Conservation (phyloP, 2,113 vertebrate species). For the Antigone vipio region DNA sequence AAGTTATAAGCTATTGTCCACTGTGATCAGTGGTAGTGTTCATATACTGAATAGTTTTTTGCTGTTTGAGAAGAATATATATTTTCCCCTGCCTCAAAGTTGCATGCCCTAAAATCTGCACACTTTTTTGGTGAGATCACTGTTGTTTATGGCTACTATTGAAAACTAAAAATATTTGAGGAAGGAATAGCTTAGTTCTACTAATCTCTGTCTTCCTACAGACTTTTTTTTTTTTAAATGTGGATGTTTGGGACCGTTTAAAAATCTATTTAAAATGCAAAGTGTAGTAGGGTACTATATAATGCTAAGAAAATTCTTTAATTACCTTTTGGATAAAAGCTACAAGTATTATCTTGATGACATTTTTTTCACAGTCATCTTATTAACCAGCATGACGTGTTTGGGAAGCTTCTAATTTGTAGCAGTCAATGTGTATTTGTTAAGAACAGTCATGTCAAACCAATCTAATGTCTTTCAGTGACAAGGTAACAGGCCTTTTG, state of each 20-base stretch:
- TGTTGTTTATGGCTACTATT: neutral
- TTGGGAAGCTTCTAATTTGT: neutral
- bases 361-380: neutral
- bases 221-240: neutral
- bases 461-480: neutral
- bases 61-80: neutral
- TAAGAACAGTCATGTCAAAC: neutral
- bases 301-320: neutral
- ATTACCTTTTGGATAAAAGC: neutral
- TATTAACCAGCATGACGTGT: neutral
- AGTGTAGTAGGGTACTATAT: neutral
- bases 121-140: neutral
- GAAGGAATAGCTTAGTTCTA: neutral
- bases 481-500: neutral
- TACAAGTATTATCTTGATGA: neutral
- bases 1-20: neutral
- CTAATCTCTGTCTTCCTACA: neutral
- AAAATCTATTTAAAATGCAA: slow-evolving; percentile 20
- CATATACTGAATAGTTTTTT: neutral
- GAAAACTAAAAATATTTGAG: neutral
- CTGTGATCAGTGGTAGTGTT: neutral
- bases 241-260: neutral
- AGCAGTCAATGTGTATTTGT: neutral
- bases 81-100: neutral
- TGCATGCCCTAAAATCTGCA: neutral